These are phyloP conservation scores for Varecia variegata DNA, from an alignment of 2,797 vertebrate genomes.

Conservation along the genomic window DNA sequence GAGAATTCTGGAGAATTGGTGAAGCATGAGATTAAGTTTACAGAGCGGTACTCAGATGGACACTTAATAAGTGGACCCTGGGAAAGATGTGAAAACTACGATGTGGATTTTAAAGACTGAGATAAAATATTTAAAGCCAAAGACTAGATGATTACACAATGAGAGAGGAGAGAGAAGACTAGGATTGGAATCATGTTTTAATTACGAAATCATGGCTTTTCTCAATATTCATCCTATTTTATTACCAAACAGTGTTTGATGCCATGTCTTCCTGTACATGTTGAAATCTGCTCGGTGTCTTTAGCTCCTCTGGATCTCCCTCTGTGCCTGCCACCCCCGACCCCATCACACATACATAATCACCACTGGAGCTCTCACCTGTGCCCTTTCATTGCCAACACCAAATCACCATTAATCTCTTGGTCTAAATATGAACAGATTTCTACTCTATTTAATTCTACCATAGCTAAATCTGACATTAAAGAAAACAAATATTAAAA, in stretches of 20 bases:
- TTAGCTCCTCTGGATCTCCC: no score
- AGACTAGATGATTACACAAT: background rate
- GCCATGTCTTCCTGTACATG: no score
- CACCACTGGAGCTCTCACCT: no score
- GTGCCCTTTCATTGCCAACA: background rate
- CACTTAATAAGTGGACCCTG: background rate
- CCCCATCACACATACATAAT: background rate
- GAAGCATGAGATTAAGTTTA: background rate
- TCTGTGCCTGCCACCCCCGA: no score
- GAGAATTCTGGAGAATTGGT: no score
- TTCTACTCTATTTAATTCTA: background rate
- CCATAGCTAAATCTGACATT: background rate
- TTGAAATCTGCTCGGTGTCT: background rate
- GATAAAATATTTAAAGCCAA: background rate
- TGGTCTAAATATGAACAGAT: background rate
- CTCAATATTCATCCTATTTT: background rate
- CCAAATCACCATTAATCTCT: background rate
- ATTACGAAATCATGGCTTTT: background rate
- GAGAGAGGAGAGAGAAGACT: background rate
- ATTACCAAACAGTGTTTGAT: background rate
- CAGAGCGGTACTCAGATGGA: background rate
- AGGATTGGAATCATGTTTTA: background rate
- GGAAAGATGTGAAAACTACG: background rate
- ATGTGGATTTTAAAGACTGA: background rate
- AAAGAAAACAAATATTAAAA: background rate